phyloP scores from a whole-genome alignment of 2,113 vertebrate species.

The Ceyx cyanopectus region DNA sequence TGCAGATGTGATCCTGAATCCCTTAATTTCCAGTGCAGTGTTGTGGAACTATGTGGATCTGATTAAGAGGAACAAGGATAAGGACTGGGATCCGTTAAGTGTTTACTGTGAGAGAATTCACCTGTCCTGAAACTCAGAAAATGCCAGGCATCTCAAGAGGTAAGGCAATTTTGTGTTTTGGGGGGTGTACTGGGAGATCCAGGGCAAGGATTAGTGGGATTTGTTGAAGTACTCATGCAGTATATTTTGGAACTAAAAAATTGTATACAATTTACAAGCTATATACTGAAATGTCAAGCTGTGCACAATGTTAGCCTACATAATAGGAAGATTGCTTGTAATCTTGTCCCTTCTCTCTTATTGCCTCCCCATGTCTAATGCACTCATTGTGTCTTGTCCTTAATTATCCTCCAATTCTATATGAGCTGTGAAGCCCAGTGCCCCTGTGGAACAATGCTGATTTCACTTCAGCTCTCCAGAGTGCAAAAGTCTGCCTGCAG shows the following conservation, averaged over 20 bases:
- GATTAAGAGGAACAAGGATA: neutral
- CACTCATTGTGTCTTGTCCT: neutral
- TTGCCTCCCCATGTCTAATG: neutral
- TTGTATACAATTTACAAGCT: constrained; percentile 5
- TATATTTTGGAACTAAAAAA: constrained; percentile 15
- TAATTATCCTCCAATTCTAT: neutral
- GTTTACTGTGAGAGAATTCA: neutral
- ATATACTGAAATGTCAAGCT: neutral
- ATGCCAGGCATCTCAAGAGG: neutral
- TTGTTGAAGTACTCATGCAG: neutral
- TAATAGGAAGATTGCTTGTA: neutral
- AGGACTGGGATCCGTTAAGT: neutral
- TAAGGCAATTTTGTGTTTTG: neutral
- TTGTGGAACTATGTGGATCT: neutral
- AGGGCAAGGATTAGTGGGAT: neutral
- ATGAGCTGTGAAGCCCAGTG: neutral
- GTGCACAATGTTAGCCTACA: neutral
- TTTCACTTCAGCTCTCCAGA: neutral
- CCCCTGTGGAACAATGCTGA: neutral
- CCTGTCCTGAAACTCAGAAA: neutral
- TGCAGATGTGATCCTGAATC: neutral
- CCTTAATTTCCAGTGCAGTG: neutral
- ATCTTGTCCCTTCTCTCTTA: neutral
- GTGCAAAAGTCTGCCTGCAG: neutral
- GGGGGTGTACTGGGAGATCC: neutral